These are phyloP conservation scores for Acinonyx jubatus DNA, from an alignment of 2,113 vertebrate species.

Conservation along the genomic window DNA sequence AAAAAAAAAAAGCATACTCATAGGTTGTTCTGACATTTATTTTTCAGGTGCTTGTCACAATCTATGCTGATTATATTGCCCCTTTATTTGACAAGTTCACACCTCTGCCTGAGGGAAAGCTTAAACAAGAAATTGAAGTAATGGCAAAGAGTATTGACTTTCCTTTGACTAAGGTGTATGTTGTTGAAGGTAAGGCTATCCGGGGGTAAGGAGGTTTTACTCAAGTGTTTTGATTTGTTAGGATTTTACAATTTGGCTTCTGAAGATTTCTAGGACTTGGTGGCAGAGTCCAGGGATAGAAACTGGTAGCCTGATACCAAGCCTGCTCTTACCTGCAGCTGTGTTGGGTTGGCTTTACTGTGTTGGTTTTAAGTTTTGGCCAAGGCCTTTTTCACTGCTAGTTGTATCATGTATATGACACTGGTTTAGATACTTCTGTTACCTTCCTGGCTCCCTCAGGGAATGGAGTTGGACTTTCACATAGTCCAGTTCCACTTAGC, in stretches of 20 bases:
- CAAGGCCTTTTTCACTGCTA: neutral
- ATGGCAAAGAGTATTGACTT: slow-evolving; percentile 97
- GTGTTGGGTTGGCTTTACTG: neutral
- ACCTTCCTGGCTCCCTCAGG: neutral
- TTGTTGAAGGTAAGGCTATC: slow-evolving; percentile 94
- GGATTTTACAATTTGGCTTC: slow-evolving; percentile 25
- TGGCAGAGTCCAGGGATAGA: neutral
- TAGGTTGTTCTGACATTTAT: slow-evolving; percentile 61
- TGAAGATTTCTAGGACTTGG: slow-evolving; percentile 34
- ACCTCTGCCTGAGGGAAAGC: slow-evolving; percentile 95
- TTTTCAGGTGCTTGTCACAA: slow-evolving; percentile 96
- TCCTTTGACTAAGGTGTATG: slow-evolving; percentile 97
- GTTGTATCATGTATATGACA: neutral
- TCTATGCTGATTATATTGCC: slow-evolving; percentile 99
- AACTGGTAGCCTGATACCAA: neutral
- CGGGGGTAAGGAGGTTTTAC: slow-evolving; percentile 31
- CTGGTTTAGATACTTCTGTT: neutral
- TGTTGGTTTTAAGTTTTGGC: slow-evolving; percentile 19
- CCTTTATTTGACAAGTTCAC: slow-evolving; percentile 99
- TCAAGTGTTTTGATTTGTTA: slow-evolving; percentile 36
- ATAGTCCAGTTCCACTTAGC: neutral
- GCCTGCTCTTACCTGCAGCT: neutral
- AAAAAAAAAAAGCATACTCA: neutral
- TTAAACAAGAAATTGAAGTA: slow-evolving; percentile 94
- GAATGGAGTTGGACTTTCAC: neutral